Evolutionary conservation across 2,797 vertebrate genomes (phyloP).

Genomic region (Peromyscus aztecus): DNA sequence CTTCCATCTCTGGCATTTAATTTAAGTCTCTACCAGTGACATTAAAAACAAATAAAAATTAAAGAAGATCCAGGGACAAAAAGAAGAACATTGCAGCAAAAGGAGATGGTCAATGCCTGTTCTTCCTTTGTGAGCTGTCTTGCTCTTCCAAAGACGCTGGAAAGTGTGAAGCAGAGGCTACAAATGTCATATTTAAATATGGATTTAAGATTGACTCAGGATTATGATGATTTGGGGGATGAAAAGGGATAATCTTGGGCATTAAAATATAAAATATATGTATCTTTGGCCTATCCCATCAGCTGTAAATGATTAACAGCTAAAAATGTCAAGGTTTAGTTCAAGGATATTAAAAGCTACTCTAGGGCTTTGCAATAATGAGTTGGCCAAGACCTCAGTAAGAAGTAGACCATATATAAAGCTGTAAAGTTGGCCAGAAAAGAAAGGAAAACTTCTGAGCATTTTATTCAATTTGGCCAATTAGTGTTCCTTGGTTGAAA

Average conservation of each 20-base stretch:
- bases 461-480: slow-evolving; percentile 66
- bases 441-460: slow-evolving; percentile 68
- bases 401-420: slow-evolving; percentile 51
- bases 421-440: slow-evolving; percentile 57
- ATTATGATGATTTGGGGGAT: slow-evolving; percentile 30
- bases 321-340: slow-evolving; percentile 69
- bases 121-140: neutral
- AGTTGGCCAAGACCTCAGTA: slow-evolving; percentile 62
- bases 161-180: neutral
- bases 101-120: neutral
- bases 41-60: neutral
- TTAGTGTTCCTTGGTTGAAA: slow-evolving; percentile 58
- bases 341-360: slow-evolving; percentile 61
- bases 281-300: slow-evolving; percentile 27
- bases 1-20: neutral
- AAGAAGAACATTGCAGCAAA: neutral
- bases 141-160: neutral
- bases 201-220: slow-evolving; percentile 9
- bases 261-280: slow-evolving; percentile 47
- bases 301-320: slow-evolving; percentile 66
- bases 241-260: slow-evolving; percentile 26
- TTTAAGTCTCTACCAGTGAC: neutral
- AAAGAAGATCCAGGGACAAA: neutral
- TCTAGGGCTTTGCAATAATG: slow-evolving; percentile 65
- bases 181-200: neutral